Evolutionary conservation across 2,113 vertebrate genomes (phyloP), one percentile per base, ranked within the genome.

Genomic region (Gallinago paraguaiae): DNA sequence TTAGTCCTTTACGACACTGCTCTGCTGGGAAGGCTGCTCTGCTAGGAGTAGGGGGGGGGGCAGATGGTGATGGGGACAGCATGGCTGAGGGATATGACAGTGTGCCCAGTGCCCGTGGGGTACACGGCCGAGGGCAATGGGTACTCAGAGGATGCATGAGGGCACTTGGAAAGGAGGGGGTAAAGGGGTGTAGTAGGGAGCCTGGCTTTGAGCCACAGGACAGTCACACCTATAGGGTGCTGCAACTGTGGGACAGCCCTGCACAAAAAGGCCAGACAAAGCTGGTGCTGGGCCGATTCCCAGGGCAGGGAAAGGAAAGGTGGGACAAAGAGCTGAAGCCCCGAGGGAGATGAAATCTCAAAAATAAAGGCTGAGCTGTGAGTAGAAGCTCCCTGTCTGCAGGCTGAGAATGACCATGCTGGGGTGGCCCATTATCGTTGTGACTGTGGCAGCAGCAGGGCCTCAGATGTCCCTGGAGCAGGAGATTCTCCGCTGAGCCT

Each of bases 111-210:
- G 6, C 7, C 37, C 3, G 1, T 3, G 13, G 48, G 51, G 9
- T 37, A 27, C n/a, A 7, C 0, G 3, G 79, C n/a, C 0, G 4
- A 82, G 35, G 56, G 31, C 1, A 5, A 3, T 2, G 5, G 15
- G 37, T 31, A 10, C 37, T 24, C 0, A 2, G n/a, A 50, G 18
- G 31, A 33, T 27, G 53, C 23, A 31, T 0, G 2, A 18, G 5
- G 20, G 15, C 24, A 30, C 22, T 17, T 46, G n/a, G 63, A 60
- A 80, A 56, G 20, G 46, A 46, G 33, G 20, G 11, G 17, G 63
- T 68, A 84, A 63, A 0, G 5, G 51, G 15, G 5, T 53, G 9
- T 35, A 59, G 46, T 0, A 2, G 65, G 37, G 43, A 79, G 11
- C 37, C 51, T 57, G 72, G 54, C 54, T 83, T 46, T 35, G 17